phyloP scores from a whole-genome alignment of 2,113 vertebrate species.

The Archocentrus centrarchus region DNA sequence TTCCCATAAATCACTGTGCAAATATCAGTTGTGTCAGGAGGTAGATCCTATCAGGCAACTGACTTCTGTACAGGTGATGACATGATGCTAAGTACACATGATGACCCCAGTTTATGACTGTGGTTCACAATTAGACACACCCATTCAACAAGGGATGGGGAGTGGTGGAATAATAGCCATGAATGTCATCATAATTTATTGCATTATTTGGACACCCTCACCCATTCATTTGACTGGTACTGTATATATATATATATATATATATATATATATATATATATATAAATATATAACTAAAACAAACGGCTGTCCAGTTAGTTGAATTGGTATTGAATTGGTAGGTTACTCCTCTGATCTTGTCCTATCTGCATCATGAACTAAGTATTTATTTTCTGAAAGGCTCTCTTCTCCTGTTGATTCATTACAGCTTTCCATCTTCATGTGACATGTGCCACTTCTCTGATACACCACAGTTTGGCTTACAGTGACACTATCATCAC shows the following conservation, averaged over 20 bases:
- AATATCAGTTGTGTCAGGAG: slow-evolving; percentile 35
- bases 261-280: too few relatives aligned
- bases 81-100: slow-evolving; percentile 14
- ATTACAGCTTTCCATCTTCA: slow-evolving; percentile 31
- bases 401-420: slow-evolving; percentile 1
- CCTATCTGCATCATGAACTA: slow-evolving; percentile 20
- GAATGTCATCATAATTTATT: slow-evolving; percentile 41
- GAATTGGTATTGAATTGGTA: neutral
- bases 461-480: slow-evolving; percentile 23
- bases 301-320: neutral
- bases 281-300: too few relatives aligned
- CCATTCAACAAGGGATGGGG: slow-evolving; percentile 14
- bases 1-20: slow-evolving; percentile 53
- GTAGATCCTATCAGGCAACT: slow-evolving; percentile 46
- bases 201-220: neutral
- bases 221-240: too few relatives aligned
- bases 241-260: too few relatives aligned
- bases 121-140: slow-evolving; percentile 46
- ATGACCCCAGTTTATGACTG: slow-evolving; percentile 37
- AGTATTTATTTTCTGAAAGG: slow-evolving; percentile 27
- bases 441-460: slow-evolving; percentile 17
- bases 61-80: slow-evolving; percentile 33
- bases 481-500: slow-evolving; percentile 33
- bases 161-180: slow-evolving; percentile 34
- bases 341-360: slow-evolving; percentile 6